phyloP scores from a whole-genome alignment of 92 coral and sea anemone genomes.

The Nematostella vectensis region DNA sequence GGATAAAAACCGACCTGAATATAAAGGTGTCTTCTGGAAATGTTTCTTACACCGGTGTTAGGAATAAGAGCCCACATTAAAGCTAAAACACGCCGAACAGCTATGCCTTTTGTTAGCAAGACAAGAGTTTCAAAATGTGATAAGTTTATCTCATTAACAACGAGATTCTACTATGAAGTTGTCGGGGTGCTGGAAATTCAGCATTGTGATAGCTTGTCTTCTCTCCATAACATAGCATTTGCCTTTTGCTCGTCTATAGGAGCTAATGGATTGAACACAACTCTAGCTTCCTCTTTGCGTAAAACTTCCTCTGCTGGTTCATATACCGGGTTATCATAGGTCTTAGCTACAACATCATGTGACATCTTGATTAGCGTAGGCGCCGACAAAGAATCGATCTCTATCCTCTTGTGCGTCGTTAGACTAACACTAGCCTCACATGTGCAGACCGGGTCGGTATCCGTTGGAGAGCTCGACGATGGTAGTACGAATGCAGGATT shows the following conservation, averaged over 20 bases:
- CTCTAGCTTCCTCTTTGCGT: constrained; percentile 23
- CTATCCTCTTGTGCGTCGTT: background rate
- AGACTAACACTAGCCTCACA: background rate
- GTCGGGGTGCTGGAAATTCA: background rate
- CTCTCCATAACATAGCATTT: background rate
- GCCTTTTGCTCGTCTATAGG: background rate
- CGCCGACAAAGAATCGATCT: background rate
- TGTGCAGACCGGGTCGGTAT: background rate
- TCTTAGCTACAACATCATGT: constrained; percentile 30
- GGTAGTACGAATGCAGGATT: constrained; percentile 32
- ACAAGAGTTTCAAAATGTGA: too few species aligned
- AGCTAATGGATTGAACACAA: constrained; percentile 6
- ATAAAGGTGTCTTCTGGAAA: too few species aligned
- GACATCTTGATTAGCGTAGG: constrained; percentile 40
- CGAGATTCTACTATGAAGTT: too few species aligned
- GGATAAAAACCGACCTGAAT: too few species aligned
- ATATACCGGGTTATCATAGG: constrained; percentile 52
- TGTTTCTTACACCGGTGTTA: too few species aligned
- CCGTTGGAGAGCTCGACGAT: background rate
- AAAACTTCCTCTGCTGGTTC: constrained; percentile 51
- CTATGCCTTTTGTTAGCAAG: too few species aligned
- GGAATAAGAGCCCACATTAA: too few species aligned
- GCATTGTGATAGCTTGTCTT: constrained; percentile 8
- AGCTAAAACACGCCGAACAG: too few species aligned
- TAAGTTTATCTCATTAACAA: too few species aligned